Conservation (phyloP, 2,888 invertebrate species). For the Polydrusus pterygomalis region DNA sequence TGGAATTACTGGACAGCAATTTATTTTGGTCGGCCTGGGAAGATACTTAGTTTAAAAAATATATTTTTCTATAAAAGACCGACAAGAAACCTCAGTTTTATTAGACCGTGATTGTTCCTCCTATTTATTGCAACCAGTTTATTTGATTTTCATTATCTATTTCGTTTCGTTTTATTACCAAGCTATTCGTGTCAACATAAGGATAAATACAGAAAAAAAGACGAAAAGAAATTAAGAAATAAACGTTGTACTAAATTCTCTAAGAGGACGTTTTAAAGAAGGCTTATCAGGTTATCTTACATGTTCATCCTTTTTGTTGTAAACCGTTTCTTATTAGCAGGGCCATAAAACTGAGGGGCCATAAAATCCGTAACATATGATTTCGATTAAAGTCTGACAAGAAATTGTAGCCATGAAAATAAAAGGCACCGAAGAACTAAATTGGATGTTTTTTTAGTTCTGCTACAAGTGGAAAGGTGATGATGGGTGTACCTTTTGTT, state of each 20-base stretch:
- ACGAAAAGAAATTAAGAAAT: constrained; percentile 32
- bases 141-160: neutral
- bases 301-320: constrained; percentile 25
- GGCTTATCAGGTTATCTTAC: constrained; percentile 33
- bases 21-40: no score
- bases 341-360: constrained; percentile 10
- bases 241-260: constrained; percentile 29
- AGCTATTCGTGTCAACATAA: neutral
- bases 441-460: neutral
- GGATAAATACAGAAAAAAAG: neutral
- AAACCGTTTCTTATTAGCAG: constrained; percentile 35
- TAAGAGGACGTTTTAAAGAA: constrained; percentile 32
- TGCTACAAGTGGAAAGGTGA: no score
- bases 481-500: no score
- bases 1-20: no score
- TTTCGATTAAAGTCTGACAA: constrained; percentile 14
- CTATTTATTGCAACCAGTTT: neutral
- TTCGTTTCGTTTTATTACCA: neutral
- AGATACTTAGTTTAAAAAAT: no score
- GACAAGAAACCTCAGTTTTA: no score
- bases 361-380: constrained; percentile 16
- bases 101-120: neutral
- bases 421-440: neutral
- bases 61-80: no score
- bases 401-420: neutral